phyloP scores from a whole-genome alignment of 2,797 vertebrate genomes.

The Cichlasoma orientale region DNA sequence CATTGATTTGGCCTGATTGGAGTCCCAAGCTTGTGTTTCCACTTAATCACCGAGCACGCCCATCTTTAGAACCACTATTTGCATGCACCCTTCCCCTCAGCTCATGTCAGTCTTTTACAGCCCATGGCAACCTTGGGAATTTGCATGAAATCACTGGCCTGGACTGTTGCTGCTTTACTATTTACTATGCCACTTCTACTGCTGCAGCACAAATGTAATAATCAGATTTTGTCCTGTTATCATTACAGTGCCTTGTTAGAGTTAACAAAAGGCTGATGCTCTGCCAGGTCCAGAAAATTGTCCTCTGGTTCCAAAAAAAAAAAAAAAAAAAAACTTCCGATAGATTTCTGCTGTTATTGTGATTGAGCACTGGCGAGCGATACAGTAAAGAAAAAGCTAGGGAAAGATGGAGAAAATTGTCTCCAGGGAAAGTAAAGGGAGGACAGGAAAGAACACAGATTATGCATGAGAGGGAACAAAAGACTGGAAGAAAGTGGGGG shows the following conservation, averaged over 20 bases:
- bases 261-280: slow-evolving; percentile 34
- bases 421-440: slow-evolving; percentile 58
- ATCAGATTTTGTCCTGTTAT: slow-evolving; percentile 51
- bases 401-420: slow-evolving; percentile 52
- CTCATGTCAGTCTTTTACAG: slow-evolving; percentile 44
- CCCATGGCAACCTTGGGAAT: slow-evolving; percentile 29
- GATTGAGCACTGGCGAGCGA: slow-evolving; percentile 51
- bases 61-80: slow-evolving; percentile 42
- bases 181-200: not conserved
- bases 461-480: slow-evolving; percentile 64
- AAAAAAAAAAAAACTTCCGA: slow-evolving; percentile 46
- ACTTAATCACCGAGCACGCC: slow-evolving; percentile 67
- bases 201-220: slow-evolving; percentile 13
- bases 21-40: slow-evolving; percentile 53
- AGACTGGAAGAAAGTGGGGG: slow-evolving; percentile 32
- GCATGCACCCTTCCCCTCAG: slow-evolving; percentile 33
- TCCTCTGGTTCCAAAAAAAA: slow-evolving; percentile 54
- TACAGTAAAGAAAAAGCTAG: slow-evolving; percentile 37
- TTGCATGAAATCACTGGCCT: slow-evolving; percentile 46
- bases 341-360: slow-evolving; percentile 61
- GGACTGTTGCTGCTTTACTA: not conserved
- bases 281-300: slow-evolving; percentile 54
- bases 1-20: slow-evolving; percentile 74
- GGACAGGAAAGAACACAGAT: slow-evolving; percentile 51
- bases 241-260: slow-evolving; percentile 38